Conservation (phyloP, 2,888 invertebrate genomes). For the Dysmachus trigonus region DNA sequence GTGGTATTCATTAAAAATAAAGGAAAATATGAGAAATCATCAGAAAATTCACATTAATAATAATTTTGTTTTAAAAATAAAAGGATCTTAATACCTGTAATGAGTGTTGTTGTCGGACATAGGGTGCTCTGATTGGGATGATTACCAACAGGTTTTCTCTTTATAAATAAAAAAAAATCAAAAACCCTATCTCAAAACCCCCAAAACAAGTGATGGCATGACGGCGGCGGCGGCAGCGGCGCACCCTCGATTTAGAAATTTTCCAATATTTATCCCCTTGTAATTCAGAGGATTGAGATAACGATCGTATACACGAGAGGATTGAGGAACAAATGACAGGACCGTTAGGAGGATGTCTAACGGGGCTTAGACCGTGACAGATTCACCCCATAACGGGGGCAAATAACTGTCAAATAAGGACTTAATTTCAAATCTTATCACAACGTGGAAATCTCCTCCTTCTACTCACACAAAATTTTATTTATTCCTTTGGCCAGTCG, state of each 20-base stretch:
- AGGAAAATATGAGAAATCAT: too few species aligned
- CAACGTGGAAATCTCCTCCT: background rate
- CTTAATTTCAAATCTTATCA: conserved; percentile 26
- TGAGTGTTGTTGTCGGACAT: too few species aligned
- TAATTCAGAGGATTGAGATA: background rate
- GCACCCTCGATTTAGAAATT: background rate
- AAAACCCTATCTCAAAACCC: background rate
- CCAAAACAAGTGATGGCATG: background rate
- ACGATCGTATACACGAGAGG: background rate
- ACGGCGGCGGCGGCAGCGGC: too few species aligned
- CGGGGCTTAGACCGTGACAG: background rate
- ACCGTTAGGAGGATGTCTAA: background rate
- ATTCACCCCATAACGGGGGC: conserved; percentile 3
- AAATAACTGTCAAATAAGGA: conserved; percentile 30
- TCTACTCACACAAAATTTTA: too few species aligned
- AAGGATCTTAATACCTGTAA: too few species aligned
- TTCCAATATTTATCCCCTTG: background rate
- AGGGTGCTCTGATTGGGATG: background rate
- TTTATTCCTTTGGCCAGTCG: too few species aligned
- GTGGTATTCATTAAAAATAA: too few species aligned
- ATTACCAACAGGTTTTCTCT: background rate
- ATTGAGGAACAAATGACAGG: conserved; percentile 10
- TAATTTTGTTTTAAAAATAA: too few species aligned
- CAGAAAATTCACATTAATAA: too few species aligned
- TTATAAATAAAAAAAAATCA: background rate